These are phyloP conservation scores for Cremastinae sp. DNA, from an alignment of 2,888 invertebrate species.

Conservation along the genomic window DNA sequence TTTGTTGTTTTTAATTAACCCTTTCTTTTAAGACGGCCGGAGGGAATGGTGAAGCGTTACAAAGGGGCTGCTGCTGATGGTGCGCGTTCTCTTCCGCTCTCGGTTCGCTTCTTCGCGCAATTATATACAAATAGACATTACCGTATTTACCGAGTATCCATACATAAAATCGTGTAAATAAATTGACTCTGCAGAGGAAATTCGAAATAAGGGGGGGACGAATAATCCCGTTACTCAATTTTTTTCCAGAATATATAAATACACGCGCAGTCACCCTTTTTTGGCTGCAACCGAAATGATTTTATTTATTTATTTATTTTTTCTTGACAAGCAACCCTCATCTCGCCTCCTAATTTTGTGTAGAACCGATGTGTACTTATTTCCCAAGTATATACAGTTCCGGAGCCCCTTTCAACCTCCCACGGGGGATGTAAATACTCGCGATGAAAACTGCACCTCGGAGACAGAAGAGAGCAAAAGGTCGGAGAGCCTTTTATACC, in stretches of 20 bases:
- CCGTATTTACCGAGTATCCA: no score
- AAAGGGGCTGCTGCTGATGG: slow-evolving; percentile 66
- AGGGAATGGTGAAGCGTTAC: slow-evolving; percentile 72
- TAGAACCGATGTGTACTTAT: slow-evolving; percentile 4
- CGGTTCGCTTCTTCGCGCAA: slow-evolving; percentile 42
- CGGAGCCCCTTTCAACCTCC: slow-evolving; percentile 67
- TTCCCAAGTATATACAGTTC: slow-evolving; percentile 27
- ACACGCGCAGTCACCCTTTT: no score
- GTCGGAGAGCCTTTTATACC: slow-evolving; percentile 67
- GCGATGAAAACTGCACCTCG: slow-evolving; percentile 77
- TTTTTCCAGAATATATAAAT: no score
- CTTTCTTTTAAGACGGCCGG: slow-evolving; percentile 79
- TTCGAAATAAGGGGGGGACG: no score
- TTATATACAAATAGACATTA: slow-evolving; percentile 25
- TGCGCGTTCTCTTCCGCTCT: slow-evolving; percentile 62
- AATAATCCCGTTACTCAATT: no score
- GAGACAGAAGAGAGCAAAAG: slow-evolving; percentile 71
- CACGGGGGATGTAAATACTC: slow-evolving; percentile 79
- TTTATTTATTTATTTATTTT: no score
- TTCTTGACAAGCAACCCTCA: no score
- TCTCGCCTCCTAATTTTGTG: slow-evolving; percentile 21
- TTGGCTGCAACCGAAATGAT: no score
- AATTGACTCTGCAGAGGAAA: no score
- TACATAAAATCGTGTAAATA: no score
- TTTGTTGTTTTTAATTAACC: slow-evolving; percentile 81